Base-by-base conservation (phyloP, 2,113 vertebrate species). In the Cebus imitator region DNA sequence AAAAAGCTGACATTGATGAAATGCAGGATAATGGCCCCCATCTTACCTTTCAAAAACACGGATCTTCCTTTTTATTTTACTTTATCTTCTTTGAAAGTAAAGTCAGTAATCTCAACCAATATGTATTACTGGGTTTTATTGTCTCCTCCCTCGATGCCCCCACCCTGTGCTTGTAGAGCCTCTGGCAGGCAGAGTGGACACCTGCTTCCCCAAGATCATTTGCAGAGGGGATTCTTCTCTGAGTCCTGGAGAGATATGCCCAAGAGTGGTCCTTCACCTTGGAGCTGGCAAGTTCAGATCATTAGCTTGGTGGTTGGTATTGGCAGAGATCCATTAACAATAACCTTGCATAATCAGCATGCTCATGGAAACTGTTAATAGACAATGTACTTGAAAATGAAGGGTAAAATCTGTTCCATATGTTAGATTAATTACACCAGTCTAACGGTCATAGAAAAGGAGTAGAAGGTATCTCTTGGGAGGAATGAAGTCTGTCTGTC, bases 401-500 rank as follows among this genome's bases (percentile, higher is more conserved):
- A 98, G 96, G 86, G 58, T 76, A 92, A 95, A 97, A 90, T 94
- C 94, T 94, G 79, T 48, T 95, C 45, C 30, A 11, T 78, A 78
- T 81, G n/a, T 96, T 96, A 91, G 96, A 97, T 66, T 86, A 48
- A 97, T 97, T 96, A 78, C 70, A 94, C 93, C 82, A 91, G 78
- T 80, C 86, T 95, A 70, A 32, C 9, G 40, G 64, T 48, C 97
- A 76, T 27, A 89, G 27, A 55, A 25, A 70, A 85, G 48, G 40
- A 45, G 40, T 95, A 25, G 57, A 66, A 83, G 35, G 13, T 90
- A 32, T 55, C 40, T 97, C 86, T 91, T 87, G 70, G 58, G 35
- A 50, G 83, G 16, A 16, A 50, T 64, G 68, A 95, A 85, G 91
- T 78, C 72, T n/a, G 91, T 76, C 25, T 12, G 3, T 94, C 95